Base-by-base conservation (phyloP, 1,140 invertebrate genomes). In the Lasioglossum albipes region DNA sequence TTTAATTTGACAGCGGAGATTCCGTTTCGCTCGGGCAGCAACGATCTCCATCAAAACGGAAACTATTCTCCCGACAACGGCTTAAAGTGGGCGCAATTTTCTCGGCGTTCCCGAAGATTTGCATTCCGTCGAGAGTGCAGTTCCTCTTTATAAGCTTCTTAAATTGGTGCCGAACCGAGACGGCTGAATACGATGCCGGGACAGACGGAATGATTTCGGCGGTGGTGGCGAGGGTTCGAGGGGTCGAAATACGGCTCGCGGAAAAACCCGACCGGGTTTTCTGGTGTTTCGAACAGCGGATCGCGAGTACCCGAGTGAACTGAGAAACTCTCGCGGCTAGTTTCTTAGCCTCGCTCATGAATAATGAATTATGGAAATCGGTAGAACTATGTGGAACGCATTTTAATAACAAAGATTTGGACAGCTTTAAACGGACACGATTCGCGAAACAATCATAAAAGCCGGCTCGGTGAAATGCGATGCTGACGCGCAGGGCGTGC, bases 201-300 rank as follows among this genome's bases (percentile, higher is more conserved):
- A 83, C 78, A 72, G 69, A 59, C 62, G 52, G n/a, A 36, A 41
- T 52, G 65, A 49, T 72, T 59, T 65, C 45, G 52, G 6, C 18
- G 49, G 16, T 57, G 18, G 31, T 57, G 18, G 70, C 73, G 54
- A 75, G 64, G n/a, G 36, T 82, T 85, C 65, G 71, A 81, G 77
- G 80, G 79, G 76, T 86, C 54, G 57, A 82, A 88, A 84, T 86
- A 87, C 84, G 86, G 86, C 82, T 82, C 65, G 69, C 61, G 82
- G 65, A 52, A 75, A 31, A 67, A 22, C 12, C n/a, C n/a, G 7
- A 7, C n/a, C 45, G 9, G 45, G 65, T 7, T 20, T n/a, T 5
- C 42, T 36, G 65, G 4, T 27, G 61, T 36, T 64, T 64, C 61
- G 4, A 64, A 45, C 10, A 20, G 65, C 13, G 7, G 27, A 64